Evolutionary conservation across 2,888 invertebrate genomes (phyloP), one percentile per base, ranked within the genome.

Genomic region (Drosophila borealis): DNA sequence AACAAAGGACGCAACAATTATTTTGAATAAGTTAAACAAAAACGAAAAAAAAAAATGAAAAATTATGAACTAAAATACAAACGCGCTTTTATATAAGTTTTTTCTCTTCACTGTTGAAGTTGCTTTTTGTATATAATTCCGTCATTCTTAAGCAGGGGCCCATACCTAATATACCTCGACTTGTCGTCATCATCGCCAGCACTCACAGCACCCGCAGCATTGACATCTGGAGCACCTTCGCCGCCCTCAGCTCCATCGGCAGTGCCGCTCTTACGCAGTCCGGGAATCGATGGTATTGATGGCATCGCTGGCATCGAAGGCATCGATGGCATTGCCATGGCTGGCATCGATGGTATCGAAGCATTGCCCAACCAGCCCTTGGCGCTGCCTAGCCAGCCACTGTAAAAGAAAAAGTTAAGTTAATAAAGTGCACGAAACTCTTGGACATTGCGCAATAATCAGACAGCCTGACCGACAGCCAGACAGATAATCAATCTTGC

Each of bases 301-400:
- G 92, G 92, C 90, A 92, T 92, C 56, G 92, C 90, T 77, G 92
- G 92, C 92, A 92, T 92, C 69, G 92, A 82, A 14, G 91, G 89
- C 92, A 93, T 92, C 77, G 92, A 87, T 68, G 92, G 93, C 92
- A 92, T 92, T 46, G 92, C 83, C 86, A 93, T 93, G 48, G 92
- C 91, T 70, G 93, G 93, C 82, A 93, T 93, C 56, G 93, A 92
- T 46, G 82, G 82, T 65, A 82, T 82, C 63, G 82, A 92, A 55
- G 92, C 93, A 78, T 90, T 92, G 50, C 96, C 95, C 64, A 97
- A 94, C 95, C 97, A 97, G 45, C 96, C 97, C 93, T 97, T 97
- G 66, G 97, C 97, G 89, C 96, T 97, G 81, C 96, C 96, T 91
- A 97, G 94, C 94, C 97, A 95, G 90, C 97, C 97, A 90, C 96